phyloP scores from a whole-genome alignment of 2,888 invertebrate species.

The Netelia fuscicornis region DNA sequence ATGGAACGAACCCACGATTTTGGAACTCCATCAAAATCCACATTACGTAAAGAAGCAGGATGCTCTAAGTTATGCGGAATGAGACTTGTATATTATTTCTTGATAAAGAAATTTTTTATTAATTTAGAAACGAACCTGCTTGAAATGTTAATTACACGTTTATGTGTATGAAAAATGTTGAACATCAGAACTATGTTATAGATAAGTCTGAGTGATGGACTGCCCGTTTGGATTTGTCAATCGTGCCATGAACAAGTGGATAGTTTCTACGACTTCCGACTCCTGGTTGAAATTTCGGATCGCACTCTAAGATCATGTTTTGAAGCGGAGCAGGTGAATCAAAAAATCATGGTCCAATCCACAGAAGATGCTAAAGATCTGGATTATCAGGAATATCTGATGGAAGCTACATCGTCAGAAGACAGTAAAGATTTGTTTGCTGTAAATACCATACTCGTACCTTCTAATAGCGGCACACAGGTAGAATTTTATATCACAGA shows the following conservation, averaged over 20 bases:
- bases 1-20: no score
- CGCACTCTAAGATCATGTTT: slow-evolving; percentile 74
- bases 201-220: slow-evolving; percentile 75
- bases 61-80: no score
- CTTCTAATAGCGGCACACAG: slow-evolving; percentile 63
- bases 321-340: slow-evolving; percentile 38
- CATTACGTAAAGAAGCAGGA: no score
- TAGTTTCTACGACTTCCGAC: slow-evolving; percentile 76
- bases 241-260: slow-evolving; percentile 75
- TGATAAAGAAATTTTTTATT: no score
- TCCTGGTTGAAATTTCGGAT: slow-evolving; percentile 77
- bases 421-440: slow-evolving; percentile 54
- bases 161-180: neutral
- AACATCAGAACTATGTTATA: slow-evolving; percentile 57
- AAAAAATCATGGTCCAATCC: neutral
- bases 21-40: no score
- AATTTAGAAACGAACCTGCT: no score
- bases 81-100: no score
- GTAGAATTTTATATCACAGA: slow-evolving; percentile 40
- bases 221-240: slow-evolving; percentile 76
- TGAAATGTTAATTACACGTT: no score
- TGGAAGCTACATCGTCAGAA: slow-evolving; percentile 36
- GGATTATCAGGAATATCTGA: slow-evolving; percentile 38
- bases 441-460: slow-evolving; percentile 68
- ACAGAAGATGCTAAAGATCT: slow-evolving; percentile 2